Evolutionary conservation across 1,140 invertebrate species (phyloP).

Genomic region (Pentalonia nigronervosa): DNA sequence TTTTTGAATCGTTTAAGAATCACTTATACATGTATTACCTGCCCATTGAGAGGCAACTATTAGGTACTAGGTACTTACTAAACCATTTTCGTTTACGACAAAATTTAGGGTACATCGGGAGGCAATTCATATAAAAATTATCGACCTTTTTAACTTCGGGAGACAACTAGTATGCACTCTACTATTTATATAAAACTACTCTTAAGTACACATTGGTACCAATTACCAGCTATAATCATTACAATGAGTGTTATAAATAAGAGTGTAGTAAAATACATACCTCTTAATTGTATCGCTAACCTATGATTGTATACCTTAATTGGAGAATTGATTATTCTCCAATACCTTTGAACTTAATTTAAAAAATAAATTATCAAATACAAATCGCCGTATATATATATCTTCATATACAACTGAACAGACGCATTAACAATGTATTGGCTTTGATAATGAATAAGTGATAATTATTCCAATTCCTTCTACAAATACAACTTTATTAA

Average conservation of each 20-base stretch:
- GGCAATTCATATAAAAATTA: too few species aligned
- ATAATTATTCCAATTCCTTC: slow-evolving; percentile 8
- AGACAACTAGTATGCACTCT: neutral
- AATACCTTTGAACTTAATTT: slow-evolving; percentile 30
- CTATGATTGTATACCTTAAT: neutral
- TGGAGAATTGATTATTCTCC: neutral
- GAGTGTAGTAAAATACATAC: neutral
- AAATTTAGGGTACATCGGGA: too few species aligned
- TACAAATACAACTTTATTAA: neutral
- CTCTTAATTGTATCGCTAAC: neutral
- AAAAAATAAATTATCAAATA: neutral
- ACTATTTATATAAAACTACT: neutral
- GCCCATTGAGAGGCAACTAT: too few species aligned
- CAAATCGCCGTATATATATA: neutral
- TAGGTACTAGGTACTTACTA: too few species aligned
- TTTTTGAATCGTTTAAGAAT: too few species aligned
- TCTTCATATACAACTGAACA: neutral
- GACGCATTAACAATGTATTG: neutral
- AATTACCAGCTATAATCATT: neutral
- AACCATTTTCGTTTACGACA: too few species aligned
- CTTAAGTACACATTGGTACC: neutral
- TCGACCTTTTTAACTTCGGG: too few species aligned
- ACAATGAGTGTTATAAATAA: neutral
- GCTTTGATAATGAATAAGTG: neutral
- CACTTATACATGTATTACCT: too few species aligned